Base-by-base conservation (phyloP, 1,140 invertebrate genomes). In the Drosophila persimilis region DNA sequence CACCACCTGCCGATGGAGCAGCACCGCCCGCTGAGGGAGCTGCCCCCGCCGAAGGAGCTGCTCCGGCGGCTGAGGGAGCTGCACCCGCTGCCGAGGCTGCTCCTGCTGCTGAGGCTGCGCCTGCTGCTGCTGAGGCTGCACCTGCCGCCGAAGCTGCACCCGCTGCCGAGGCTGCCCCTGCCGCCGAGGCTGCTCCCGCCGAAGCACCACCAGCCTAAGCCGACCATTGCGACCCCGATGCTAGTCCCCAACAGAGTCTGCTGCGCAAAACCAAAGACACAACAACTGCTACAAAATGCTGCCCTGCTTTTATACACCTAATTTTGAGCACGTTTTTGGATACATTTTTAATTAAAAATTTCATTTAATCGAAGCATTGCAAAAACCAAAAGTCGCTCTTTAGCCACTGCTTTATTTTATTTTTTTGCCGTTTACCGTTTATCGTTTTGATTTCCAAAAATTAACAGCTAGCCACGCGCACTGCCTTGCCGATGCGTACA, bases 181-280 rank as follows among this genome's bases (percentile, higher is more conserved):
- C 64, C 11, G 64, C 60, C 1, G 64, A 67, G 3, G 64, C 61
- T 15, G 41, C 64, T 9, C 64, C 64, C 5, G 60, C 61, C 20
- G 90, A 92, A 26, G 91, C 90, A 4, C 92, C 92, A 60, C 92
- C 89, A 46, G 92, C 88, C 7, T 85, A 86, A 65, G 35, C 31
- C 39, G 45, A 54, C 61, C 41, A 44, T 26, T 20, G 9, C 24
- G 24, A 26, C 46, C 35, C n/a, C 7, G 50, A 46, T 22, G 15
- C 44, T 13, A 11, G 54, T 66, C 47, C 46, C 26, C 26, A 26
- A 24, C 22, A 55, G 44, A 63, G 11, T 63, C 54, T 66, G 74
- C 74, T 75, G 51, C 44, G 46, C 47, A 22, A 46, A 5, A 55
- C 22, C 35, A 54, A 55, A 58, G 51, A 51, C 24, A 54, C 45